A percentile compares a stretch with the other conserved stretches of the same genome.
Evolutionary conservation across 2,113 vertebrate species (phyloP).

Genomic region (Todiramphus saurophagus): DNA sequence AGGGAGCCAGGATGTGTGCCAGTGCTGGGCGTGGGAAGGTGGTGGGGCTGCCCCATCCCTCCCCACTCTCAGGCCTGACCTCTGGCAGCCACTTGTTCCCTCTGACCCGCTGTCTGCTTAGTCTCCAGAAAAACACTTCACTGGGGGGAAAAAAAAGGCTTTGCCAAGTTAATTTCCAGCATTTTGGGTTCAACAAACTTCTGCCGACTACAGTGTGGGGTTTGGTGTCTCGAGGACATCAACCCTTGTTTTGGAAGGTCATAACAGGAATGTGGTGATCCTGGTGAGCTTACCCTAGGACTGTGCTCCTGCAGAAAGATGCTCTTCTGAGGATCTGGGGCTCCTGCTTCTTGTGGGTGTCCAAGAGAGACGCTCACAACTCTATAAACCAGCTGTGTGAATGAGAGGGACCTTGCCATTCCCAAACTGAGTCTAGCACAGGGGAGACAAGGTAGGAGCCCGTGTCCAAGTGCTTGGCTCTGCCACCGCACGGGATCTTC

Average conservation of each 20-base stretch:
- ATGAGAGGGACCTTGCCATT: background rate
- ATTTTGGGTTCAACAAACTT: background rate
- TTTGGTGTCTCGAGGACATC: background rate
- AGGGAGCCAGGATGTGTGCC: accelerated
- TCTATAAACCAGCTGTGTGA: background rate
- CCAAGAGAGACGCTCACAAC: background rate
- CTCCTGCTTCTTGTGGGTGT: background rate
- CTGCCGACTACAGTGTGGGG: accelerated
- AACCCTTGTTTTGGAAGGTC: background rate
- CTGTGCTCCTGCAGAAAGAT: background rate
- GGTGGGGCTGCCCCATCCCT: background rate
- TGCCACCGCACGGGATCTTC: background rate
- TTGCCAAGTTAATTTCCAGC: background rate
- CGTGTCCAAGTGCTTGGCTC: background rate
- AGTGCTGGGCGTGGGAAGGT: background rate
- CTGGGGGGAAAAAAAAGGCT: background rate
- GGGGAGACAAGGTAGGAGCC: background rate
- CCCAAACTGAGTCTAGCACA: accelerated
- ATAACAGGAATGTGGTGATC: accelerated
- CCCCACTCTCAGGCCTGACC: background rate
- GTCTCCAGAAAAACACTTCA: background rate
- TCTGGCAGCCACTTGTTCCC: background rate
- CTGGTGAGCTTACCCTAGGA: background rate
- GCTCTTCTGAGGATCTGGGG: background rate
- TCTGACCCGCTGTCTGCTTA: background rate